Conservation (phyloP, 2,797 vertebrate genomes). For the Gambelia wislizenii region DNA sequence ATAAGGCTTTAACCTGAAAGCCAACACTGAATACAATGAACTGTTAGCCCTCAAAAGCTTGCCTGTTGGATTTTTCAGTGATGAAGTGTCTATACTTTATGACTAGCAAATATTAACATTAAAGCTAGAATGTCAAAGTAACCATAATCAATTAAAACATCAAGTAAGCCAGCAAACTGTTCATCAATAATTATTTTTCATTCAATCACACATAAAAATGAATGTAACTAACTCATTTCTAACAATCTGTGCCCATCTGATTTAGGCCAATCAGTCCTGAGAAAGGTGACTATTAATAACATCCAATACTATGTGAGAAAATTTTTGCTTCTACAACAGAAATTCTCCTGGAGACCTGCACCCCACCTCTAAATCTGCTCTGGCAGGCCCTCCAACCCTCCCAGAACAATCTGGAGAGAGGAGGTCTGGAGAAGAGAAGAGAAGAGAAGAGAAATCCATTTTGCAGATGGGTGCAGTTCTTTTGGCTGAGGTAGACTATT, state of each 20-base stretch:
- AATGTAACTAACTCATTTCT: not conserved
- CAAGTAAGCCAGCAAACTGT: not conserved
- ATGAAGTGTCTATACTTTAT: not conserved
- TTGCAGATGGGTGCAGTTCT: not conserved
- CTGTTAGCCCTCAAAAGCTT: conserved; percentile 4
- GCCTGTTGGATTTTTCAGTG: not conserved
- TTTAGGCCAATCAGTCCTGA: not conserved
- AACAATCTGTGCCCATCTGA: not conserved
- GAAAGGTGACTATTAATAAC: not conserved
- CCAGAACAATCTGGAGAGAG: not conserved
- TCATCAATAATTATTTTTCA: not conserved
- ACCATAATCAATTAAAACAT: not conserved
- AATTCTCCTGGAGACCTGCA: not conserved
- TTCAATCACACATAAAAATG: not conserved
- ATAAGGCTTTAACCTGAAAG: conserved; percentile 20
- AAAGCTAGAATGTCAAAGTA: conserved; percentile 1
- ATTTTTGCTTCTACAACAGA: not conserved
- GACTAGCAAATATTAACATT: not conserved
- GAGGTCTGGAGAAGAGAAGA: too few relatives aligned
- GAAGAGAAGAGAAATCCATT: too few relatives aligned
- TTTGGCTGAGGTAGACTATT: not conserved
- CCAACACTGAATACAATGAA: not conserved
- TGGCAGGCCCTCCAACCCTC: not conserved
- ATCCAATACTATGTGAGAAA: not conserved
- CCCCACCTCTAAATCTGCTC: not conserved